A percentile compares a stretch with the other conserved stretches of the same genome.
Evolutionary conservation across 2,797 vertebrate genomes (phyloP).

Genomic region (Lindbergichthys nudifrons): DNA sequence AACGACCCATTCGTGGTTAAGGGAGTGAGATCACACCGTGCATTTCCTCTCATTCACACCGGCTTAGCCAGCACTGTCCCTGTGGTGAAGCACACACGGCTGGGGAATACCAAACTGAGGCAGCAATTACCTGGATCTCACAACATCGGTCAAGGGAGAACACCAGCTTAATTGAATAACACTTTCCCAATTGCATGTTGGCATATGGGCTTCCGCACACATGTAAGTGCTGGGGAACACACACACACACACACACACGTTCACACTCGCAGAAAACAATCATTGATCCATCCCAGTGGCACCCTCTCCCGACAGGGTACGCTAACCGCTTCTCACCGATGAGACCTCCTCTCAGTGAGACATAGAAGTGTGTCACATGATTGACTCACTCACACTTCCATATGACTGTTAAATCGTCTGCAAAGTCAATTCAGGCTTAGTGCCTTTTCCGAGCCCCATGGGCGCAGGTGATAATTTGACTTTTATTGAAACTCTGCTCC

Average conservation of each 20-base stretch:
- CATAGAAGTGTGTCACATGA: constrained; percentile 59
- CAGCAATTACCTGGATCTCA: constrained; percentile 78
- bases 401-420: constrained; percentile 78
- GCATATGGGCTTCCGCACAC: constrained; percentile 10
- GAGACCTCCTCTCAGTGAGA: constrained; percentile 48
- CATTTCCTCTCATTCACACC: constrained; percentile 67
- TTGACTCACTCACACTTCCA: constrained; percentile 79
- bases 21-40: constrained; percentile 55
- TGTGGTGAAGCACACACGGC: constrained; percentile 33
- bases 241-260: neutral
- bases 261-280: constrained; percentile 50
- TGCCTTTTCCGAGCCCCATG: constrained; percentile 63
- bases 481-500: constrained; percentile 84
- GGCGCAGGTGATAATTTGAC: constrained; percentile 78
- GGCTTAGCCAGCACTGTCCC: constrained; percentile 61
- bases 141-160: constrained; percentile 68
- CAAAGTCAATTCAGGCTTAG: constrained; percentile 70
- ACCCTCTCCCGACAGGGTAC: constrained; percentile 47
- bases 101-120: constrained; percentile 66
- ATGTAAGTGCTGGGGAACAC: neutral
- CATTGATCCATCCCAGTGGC: constrained; percentile 55
- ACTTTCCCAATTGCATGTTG: constrained; percentile 41
- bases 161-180: constrained; percentile 75
- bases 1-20: constrained; percentile 50
- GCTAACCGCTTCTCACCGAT: constrained; percentile 39